Base-by-base conservation (phyloP, 2,797 vertebrate genomes). In the Acipenser oxyrinchus region DNA sequence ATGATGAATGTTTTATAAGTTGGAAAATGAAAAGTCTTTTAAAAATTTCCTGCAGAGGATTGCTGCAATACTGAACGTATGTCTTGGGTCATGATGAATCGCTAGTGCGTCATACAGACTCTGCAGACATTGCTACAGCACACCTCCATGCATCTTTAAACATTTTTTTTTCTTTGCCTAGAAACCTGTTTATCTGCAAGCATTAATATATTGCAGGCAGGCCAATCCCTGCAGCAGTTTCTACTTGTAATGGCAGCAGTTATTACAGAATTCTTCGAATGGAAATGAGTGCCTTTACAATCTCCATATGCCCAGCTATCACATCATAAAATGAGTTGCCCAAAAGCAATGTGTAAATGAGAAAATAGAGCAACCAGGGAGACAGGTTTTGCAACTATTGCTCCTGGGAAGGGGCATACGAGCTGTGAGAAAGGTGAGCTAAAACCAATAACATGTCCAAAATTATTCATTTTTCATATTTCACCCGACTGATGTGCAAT, bases 61-160 rank as follows among this genome's bases (percentile, higher is more conserved):
- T 64, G 68, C 51, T 68, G 64, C 74, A 70, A 77, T 69, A 71
- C 69, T 70, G 37, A 74, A 59, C n/a, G 51, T 58, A 69, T 64
- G 68, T 71, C 6, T 12, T 58, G 12, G 55, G 11, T 6, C n/a
- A 3, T 58, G 6, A 58, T 58, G 55, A 58, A n/a, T 58, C 15
- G 12, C 15, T 7, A n/a, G 12, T 58, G 55, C 12, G 6, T n/a
- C 12, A 58, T 13, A 58, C 12, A 58, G 15, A n/a, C 55, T 58
- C 12, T 11, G 55, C 7, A 7, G 55, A 58, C 11, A 58, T 58
- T 1, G 15, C 10, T 13, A 13, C 55, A n/a, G 7, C 12, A 58
- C 15, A 7, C 15, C 12, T n/a, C 55, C 6, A 13, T 58, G 55
- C 12, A 58, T 48, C 37, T 61, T 52, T 52, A 59, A 13, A 66